Percentiles rank a stretch among this genome's conserved stretches.
These are phyloP conservation scores for Drosophila bipectinata DNA, from an alignment of 1,140 invertebrate species.

Conservation along the genomic window DNA sequence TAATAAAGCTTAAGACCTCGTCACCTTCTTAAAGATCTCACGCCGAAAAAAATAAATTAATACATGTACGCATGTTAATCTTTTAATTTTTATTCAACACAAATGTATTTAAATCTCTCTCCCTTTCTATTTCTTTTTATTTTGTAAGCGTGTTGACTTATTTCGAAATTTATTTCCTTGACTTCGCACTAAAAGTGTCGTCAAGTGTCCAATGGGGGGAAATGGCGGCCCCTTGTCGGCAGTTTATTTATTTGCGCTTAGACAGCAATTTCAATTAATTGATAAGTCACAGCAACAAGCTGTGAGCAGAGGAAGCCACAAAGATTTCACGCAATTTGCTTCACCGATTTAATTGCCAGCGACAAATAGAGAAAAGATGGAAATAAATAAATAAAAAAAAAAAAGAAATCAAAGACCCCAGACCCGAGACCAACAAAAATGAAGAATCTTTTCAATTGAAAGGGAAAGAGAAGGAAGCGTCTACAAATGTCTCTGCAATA, in stretches of 20 bases:
- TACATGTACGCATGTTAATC: background rate
- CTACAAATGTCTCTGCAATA: background rate
- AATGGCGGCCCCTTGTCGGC: constrained; percentile 6
- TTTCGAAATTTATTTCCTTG: constrained; percentile 13
- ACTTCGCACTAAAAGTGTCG: constrained; percentile 43
- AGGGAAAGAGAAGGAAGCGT: background rate
- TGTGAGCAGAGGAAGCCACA: constrained; percentile 9
- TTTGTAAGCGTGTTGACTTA: background rate
- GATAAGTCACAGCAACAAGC: constrained; percentile 63
- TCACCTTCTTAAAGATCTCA: too few species aligned
- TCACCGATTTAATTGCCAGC: constrained; percentile 68
- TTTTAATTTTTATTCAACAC: constrained; percentile 7
- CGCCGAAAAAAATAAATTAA: background rate
- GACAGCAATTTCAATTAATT: constrained; percentile 80
- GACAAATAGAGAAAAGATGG: constrained; percentile 52
- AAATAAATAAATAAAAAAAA: background rate
- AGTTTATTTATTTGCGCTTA: constrained; percentile 78
- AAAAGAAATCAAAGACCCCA: background rate
- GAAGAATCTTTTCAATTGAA: constrained; percentile 4
- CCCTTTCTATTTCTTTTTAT: too few species aligned
- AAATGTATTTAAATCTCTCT: background rate
- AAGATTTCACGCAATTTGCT: constrained; percentile 73
- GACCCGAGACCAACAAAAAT: too few species aligned
- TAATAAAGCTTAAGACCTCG: too few species aligned
- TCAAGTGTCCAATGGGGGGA: constrained; percentile 18